Base-by-base conservation (phyloP, 1,140 invertebrate species). In the Heliconius melpomene region DNA sequence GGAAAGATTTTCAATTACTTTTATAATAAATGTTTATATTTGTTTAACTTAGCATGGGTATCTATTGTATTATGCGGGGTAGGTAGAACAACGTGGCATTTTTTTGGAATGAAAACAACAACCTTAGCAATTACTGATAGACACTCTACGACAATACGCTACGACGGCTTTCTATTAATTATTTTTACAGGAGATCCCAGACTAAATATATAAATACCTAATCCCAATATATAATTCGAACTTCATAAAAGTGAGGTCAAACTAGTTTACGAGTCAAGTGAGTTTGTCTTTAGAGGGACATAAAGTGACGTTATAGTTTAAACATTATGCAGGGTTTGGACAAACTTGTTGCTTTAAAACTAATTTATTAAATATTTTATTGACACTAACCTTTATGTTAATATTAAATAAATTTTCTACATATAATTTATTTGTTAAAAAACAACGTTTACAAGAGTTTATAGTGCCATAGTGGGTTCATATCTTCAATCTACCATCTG, bases 281-380 rank as follows among this genome's bases (percentile, higher is more conserved):
- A 26, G 20, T 57, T 57, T 57, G 7, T 7, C 54, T 20, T n/a
- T 57, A 57, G 20, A n/a, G 20, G 54, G n/a, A 8, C n/a, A 60
- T 66, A 66, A 66, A 26, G 60, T 66, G 60, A 66, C 60, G 60
- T 26, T 66, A 29, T 16, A 66, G 60, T 66, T 66, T 26, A 26
- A 29, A 66, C 26, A 26, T 26, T 66, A 66, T 66, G 23, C 23
- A 66, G 60, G 23, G 23, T 1, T 66, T 26, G 26, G 11, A 26
- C 9, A 26, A 66, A 66, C 23, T 29, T 66, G 23, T 29, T 26
- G 3, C 11, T 29, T 66, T 29, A 8, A 57, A 57, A 66, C 26
- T 66, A 26, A 57, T 26, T 26, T 13, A 66, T 16, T 26, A 9
- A 29, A 66, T 66, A 16, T 66, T 66, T 66, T 11, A 29, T 29